phyloP scores from a whole-genome alignment of 2,797 vertebrate genomes.

The Enteromius trimaculatus region DNA sequence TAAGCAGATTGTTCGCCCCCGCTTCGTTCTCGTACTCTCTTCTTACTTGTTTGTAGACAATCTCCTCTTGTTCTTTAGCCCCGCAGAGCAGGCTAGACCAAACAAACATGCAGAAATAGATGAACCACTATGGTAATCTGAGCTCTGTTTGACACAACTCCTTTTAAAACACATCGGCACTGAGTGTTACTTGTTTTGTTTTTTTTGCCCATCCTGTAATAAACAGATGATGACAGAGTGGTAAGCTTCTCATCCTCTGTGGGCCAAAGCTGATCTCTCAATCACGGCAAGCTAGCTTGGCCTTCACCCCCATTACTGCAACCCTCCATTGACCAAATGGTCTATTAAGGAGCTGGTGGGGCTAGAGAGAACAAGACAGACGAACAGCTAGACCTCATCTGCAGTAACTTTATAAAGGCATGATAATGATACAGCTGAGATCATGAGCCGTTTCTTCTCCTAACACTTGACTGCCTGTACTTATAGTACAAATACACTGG shows the following conservation, averaged over 20 bases:
- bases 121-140: neutral
- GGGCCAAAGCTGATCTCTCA: conserved; percentile 43
- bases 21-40: neutral
- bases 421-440: conserved; percentile 89
- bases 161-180: conserved; percentile 60
- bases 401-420: conserved; percentile 82
- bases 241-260: conserved; percentile 50
- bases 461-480: neutral
- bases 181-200: conserved; percentile 50
- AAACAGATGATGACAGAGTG: conserved; percentile 55
- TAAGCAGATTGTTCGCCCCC: conserved; percentile 41
- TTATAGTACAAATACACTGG: neutral
- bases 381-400: conserved; percentile 67
- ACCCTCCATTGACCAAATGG: conserved; percentile 42
- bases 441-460: neutral
- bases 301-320: neutral
- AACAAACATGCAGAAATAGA: conserved; percentile 46
- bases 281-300: conserved; percentile 41
- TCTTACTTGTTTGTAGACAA: conserved; percentile 14
- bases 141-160: neutral
- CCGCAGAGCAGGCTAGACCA: conserved; percentile 49
- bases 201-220: conserved; percentile 43
- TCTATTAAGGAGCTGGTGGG: conserved; percentile 37
- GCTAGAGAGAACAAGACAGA: conserved; percentile 52
- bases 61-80: conserved; percentile 55